phyloP scores from a whole-genome alignment of 2,113 vertebrate genomes.

The Mormoops blainvillei region DNA sequence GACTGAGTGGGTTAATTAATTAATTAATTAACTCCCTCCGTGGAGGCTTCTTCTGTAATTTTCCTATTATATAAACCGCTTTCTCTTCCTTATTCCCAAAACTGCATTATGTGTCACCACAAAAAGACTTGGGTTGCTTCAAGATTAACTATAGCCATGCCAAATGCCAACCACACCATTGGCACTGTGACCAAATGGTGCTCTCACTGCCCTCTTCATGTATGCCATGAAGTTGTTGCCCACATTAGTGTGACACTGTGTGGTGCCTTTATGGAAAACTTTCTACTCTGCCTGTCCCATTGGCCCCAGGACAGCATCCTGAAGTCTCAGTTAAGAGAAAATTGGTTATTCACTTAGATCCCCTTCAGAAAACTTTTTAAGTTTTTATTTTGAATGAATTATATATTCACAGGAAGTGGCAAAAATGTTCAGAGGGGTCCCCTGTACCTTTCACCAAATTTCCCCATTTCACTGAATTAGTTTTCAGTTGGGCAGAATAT shows the following conservation, averaged over 20 bases:
- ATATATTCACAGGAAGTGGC: neutral
- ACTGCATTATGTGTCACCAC: neutral
- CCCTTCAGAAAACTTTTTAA: neutral
- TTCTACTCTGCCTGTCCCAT: neutral
- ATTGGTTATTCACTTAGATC: neutral
- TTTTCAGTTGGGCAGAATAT: neutral
- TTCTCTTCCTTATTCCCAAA: neutral
- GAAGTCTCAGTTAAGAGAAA: neutral
- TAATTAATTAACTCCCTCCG: neutral
- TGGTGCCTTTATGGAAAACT: neutral
- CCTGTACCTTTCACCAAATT: neutral
- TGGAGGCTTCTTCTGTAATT: neutral
- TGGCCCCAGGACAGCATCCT: neutral
- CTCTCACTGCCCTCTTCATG: neutral
- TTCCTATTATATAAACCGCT: neutral
- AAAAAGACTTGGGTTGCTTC: neutral
- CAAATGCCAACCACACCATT: neutral
- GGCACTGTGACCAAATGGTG: neutral
- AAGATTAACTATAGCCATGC: neutral
- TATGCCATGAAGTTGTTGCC: neutral
- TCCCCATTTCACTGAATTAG: neutral
- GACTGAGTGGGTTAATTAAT: neutral
- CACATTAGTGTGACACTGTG: rapidly evolving
- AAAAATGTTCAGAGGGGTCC: neutral
- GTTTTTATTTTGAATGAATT: neutral